phyloP scores from a whole-genome alignment of 2,113 vertebrate species.

The Eulemur macaco region DNA sequence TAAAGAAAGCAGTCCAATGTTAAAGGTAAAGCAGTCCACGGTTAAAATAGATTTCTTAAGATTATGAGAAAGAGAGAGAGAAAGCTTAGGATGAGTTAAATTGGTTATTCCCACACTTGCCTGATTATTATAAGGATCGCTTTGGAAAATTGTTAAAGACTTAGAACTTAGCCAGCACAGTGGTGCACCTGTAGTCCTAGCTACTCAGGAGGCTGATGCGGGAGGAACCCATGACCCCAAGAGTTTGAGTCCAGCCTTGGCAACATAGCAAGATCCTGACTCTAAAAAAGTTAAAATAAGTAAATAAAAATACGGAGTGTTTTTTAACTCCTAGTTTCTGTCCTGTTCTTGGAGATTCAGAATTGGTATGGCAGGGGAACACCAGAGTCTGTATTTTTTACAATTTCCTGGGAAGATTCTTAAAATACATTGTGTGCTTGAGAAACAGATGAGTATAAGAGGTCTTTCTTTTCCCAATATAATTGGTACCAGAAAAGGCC shows the following conservation, averaged over 20 bases:
- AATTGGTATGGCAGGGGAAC: neutral
- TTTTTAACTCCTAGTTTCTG: neutral
- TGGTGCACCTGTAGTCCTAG: neutral
- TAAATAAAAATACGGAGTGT: neutral
- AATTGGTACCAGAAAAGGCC: neutral
- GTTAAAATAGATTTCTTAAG: neutral
- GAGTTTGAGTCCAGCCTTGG: neutral
- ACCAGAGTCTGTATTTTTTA: neutral
- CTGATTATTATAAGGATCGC: neutral
- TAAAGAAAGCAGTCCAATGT: neutral
- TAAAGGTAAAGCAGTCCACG: neutral
- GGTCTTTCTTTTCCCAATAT: slow-evolving; percentile 10
- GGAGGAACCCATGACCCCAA: neutral
- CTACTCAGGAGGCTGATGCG: neutral
- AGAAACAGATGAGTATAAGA: neutral
- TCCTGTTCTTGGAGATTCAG: neutral
- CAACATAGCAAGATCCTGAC: neutral
- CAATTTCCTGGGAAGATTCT: neutral
- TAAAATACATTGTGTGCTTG: neutral
- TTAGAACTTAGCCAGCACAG: neutral
- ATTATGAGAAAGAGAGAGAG: neutral
- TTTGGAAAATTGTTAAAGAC: neutral
- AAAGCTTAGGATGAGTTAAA: neutral
- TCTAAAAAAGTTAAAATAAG: neutral
- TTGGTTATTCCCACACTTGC: neutral